These are phyloP conservation scores for Ahaetulla prasina DNA, from an alignment of 2,113 vertebrate genomes.

Conservation along the genomic window DNA sequence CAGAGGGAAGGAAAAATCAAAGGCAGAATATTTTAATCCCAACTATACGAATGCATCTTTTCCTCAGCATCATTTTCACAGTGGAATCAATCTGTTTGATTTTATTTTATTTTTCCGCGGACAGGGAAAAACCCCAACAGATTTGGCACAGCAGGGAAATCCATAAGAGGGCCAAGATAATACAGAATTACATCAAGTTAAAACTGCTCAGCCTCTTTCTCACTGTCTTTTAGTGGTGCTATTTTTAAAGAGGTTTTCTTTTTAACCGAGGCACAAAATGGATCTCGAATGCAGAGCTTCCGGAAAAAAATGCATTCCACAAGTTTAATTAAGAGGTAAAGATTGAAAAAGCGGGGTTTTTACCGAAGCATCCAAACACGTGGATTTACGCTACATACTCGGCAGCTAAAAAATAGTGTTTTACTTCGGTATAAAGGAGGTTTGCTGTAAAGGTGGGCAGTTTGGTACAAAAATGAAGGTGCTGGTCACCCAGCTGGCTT, in stretches of 20 bases:
- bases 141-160: not conserved
- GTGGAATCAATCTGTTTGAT: not conserved
- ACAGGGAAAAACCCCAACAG: not conserved
- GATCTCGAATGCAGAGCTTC: not conserved
- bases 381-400: too few species aligned
- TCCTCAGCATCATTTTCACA: not conserved
- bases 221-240: not conserved
- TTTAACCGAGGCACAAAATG: not conserved
- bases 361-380: too few species aligned
- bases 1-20: not conserved
- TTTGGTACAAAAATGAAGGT: too few species aligned
- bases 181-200: not conserved
- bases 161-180: not conserved
- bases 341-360: too few species aligned
- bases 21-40: not conserved
- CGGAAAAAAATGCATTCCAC: not conserved
- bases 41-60: not conserved
- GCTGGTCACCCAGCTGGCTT: too few species aligned
- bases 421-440: too few species aligned
- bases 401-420: too few species aligned
- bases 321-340: not conserved
- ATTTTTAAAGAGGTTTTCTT: not conserved
- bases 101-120: not conserved
- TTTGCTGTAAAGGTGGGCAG: too few species aligned
- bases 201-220: not conserved